These are phyloP conservation scores for Aphaenogaster rudis DNA, from an alignment of 1,140 invertebrate species.

Conservation along the genomic window DNA sequence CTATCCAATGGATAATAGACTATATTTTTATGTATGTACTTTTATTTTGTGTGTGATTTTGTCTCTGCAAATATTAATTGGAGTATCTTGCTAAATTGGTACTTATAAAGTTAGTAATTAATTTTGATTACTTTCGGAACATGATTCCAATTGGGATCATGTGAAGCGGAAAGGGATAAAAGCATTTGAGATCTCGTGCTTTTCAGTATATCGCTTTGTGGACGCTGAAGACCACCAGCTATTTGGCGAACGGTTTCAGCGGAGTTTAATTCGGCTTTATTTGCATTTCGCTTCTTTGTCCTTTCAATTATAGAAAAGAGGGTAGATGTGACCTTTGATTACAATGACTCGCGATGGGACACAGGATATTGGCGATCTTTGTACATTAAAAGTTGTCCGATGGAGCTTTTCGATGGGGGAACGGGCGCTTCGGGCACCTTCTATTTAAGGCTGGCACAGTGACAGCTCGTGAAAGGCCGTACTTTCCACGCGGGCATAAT, in stretches of 20 bases:
- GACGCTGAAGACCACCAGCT: conserved; percentile 13
- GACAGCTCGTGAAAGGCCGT: conserved; percentile 45
- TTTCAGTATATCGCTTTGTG: conserved; percentile 13
- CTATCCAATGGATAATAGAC: not conserved
- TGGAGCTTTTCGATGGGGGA: not conserved
- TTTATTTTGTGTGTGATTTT: not conserved
- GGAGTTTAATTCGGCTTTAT: conserved; percentile 52
- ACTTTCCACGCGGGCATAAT: conserved; percentile 42
- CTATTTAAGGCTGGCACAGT: conserved; percentile 19
- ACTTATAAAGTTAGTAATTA: not conserved
- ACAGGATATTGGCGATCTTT: conserved; percentile 13
- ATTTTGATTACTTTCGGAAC: not conserved
- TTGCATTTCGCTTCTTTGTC: conserved; percentile 48
- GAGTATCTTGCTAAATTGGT: not conserved
- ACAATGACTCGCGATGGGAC: not conserved
- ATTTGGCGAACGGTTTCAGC: conserved; percentile 40
- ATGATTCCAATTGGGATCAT: not conserved
- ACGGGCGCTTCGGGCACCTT: conserved; percentile 6
- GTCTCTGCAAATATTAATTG: not conserved
- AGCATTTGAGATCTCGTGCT: not conserved
- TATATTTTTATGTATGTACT: not conserved
- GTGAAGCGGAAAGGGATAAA: not conserved
- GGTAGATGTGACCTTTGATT: conserved; percentile 29
- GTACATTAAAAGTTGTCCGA: conserved; percentile 47
- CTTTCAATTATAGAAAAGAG: conserved; percentile 8